Percentiles rank a stretch among this genome's conserved stretches.
These are phyloP conservation scores for Corvus hawaiiensis DNA, from an alignment of 2,113 vertebrate genomes.

Conservation along the genomic window DNA sequence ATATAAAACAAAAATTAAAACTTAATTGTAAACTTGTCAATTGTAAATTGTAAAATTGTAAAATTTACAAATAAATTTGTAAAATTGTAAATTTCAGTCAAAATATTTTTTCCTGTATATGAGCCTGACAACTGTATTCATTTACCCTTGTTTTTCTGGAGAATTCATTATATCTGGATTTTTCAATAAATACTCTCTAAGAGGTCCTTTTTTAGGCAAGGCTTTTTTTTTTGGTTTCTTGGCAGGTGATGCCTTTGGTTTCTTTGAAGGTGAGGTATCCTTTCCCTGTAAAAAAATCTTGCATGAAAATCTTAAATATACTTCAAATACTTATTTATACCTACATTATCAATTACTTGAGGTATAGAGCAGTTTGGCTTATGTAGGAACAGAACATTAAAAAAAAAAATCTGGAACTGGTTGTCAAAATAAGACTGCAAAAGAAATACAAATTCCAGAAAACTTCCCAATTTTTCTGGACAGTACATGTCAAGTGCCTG, in stretches of 20 bases:
- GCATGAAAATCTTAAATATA: not conserved
- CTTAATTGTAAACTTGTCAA: not conserved
- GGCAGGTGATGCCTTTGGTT: not conserved
- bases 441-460: not conserved
- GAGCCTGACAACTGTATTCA: not conserved
- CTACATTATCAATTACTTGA: not conserved
- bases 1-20: not conserved
- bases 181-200: not conserved
- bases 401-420: not conserved
- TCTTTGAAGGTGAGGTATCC: not conserved
- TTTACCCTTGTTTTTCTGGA: slow-evolving; percentile 37
- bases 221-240: not conserved
- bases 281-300: not conserved
- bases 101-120: not conserved
- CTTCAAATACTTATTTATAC: not conserved
- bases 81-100: not conserved
- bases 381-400: not conserved
- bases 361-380: not conserved
- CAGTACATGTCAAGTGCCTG: not conserved
- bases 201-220: not conserved
- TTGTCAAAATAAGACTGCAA: not conserved
- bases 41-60: no score
- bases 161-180: not conserved
- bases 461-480: not conserved
- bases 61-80: no score